Base-by-base conservation (phyloP, 2,888 invertebrate species). In the Heterodera filipjevi region DNA sequence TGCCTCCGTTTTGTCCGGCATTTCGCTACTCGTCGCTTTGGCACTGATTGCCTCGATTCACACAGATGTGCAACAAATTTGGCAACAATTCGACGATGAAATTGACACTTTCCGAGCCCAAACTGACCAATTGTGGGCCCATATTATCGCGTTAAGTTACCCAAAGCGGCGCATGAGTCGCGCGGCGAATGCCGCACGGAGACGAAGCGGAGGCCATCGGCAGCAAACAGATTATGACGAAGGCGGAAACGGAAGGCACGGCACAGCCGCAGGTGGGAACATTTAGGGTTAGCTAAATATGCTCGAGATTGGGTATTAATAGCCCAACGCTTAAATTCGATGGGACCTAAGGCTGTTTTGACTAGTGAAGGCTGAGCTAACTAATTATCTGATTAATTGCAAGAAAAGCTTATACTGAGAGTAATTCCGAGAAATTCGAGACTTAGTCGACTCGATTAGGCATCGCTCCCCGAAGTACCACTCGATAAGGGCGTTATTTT, bases 101-200 rank as follows among this genome's bases (percentile, higher is more conserved):
- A 88, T 88, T 80, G 82, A 74, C 71, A 77, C 72, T 10, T 88
- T 88, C 85, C 85, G 86, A 32, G 59, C 79, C 39, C 81, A 83
- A 27, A 86, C 88, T 46, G 86, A 88, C 76, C 86, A 86, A 75
- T 78, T 88, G 81, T 88, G 88, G 88, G 78, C 82, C 33, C 87
- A 87, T 73, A 85, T 88, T 79, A 84, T 88, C 75, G 78, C 76
- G n/a, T 81, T 88, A 35, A 82, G 83, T 44, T 49, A 71, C 46
- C 80, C 32, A 76, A 82, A 82, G 82, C 75, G 46, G 64, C 82
- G 82, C 14, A 35, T 77, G 30, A 81, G 81, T 74, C 83, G 84
- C 79, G 64, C 84, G 49, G 77, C 76, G 44, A 78, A 82, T 75
- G 82, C 75, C 2, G 66, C 46, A 12, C 82, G 71, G 70, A 74